phyloP scores from a whole-genome alignment of 2,888 invertebrate species.

The Phortica okadai region DNA sequence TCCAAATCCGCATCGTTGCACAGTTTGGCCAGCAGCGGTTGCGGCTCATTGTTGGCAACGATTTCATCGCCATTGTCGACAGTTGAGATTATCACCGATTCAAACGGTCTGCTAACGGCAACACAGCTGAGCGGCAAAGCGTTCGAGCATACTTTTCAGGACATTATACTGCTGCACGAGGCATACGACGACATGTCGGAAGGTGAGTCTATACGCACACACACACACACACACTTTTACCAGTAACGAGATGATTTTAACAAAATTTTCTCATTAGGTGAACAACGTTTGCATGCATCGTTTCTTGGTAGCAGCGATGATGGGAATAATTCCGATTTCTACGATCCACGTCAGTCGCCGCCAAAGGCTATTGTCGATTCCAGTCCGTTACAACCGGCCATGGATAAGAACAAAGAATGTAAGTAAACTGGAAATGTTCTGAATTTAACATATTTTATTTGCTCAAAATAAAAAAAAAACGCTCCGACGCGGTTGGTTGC shows the following conservation, averaged over 20 bases:
- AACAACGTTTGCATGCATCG: conserved; percentile 75
- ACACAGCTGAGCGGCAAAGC: conserved; percentile 72
- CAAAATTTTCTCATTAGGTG: conserved; percentile 60
- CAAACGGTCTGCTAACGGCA: conserved; percentile 72
- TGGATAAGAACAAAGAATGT: conserved; percentile 99
- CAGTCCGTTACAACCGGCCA: conserved; percentile 92
- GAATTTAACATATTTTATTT: too few relatives aligned
- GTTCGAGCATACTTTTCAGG: conserved; percentile 73
- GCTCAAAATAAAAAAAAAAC: background rate
- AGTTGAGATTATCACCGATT: conserved; percentile 71
- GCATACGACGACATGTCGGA: conserved; percentile 76
- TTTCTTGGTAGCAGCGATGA: conserved; percentile 74
- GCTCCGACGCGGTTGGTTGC: background rate
- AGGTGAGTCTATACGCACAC: conserved; percentile 57
- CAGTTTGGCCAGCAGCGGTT: conserved; percentile 63
- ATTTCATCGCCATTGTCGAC: conserved; percentile 71
- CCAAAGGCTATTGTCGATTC: conserved; percentile 96
- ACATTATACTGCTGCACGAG: conserved; percentile 74
- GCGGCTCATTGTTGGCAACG: conserved; percentile 70
- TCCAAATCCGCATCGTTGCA: conserved; percentile 71
- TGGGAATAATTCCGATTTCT: conserved; percentile 74
- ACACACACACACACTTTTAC: background rate
- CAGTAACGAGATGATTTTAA: background rate
- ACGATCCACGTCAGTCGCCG: conserved; percentile 81
- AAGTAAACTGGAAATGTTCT: conserved; percentile 77